These are phyloP conservation scores for Holothuria scabra DNA, from an alignment of 53 echinoderm and acorn worm genomes.

Conservation along the genomic window DNA sequence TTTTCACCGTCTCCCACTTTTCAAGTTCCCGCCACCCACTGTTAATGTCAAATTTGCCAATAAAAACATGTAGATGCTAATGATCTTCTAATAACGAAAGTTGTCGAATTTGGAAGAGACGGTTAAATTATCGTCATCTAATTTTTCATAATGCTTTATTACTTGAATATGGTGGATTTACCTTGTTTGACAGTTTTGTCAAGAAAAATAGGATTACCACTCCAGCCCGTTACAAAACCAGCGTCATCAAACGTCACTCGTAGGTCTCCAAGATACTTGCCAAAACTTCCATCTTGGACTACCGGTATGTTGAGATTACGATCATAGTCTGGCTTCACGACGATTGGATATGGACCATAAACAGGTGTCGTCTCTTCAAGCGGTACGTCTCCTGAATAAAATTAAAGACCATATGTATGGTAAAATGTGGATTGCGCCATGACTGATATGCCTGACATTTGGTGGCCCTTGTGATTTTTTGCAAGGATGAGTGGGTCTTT, in stretches of 20 bases:
- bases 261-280: slow-evolving; percentile 83
- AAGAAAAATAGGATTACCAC: slow-evolving; percentile 79
- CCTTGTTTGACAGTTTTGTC: slow-evolving; percentile 67
- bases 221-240: slow-evolving; percentile 65
- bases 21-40: no score
- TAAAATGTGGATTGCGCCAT: no score
- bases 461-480: no score
- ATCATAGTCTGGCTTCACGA: slow-evolving; percentile 63
- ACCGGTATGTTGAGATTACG: slow-evolving; percentile 62
- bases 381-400: slow-evolving; percentile 72
- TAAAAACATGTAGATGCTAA: no score
- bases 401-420: not conserved
- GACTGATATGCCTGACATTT: no score
- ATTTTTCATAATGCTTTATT: not conserved
- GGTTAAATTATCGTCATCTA: no score
- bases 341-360: slow-evolving; percentile 69
- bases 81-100: no score
- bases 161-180: not conserved
- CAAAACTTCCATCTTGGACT: slow-evolving; percentile 70
- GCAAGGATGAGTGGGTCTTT: no score
- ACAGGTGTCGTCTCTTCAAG: slow-evolving; percentile 53
- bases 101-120: no score
- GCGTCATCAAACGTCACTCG: slow-evolving; percentile 76
- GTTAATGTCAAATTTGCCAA: no score
- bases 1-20: no score